Conservation (phyloP, 53 echinoderm and acorn worm species). For the Temnopleurus reevesii region DNA sequence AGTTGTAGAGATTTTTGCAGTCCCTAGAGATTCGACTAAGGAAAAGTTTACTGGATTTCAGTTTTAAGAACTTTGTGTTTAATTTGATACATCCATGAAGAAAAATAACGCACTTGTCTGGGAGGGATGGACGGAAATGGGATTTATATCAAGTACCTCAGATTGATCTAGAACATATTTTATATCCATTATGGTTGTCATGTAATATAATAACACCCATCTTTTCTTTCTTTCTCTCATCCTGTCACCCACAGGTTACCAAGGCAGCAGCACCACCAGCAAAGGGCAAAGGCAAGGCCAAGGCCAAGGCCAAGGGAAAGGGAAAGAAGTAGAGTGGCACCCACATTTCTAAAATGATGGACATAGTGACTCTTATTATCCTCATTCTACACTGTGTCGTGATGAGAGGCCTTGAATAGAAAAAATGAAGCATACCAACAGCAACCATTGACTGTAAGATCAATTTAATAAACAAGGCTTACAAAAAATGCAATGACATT, state of each 20-base stretch:
- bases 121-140: too few relatives aligned
- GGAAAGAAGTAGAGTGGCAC: conserved; percentile 54
- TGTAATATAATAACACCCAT: too few relatives aligned
- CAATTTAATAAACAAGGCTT: conserved; percentile 34
- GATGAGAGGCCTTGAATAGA: conserved; percentile 18
- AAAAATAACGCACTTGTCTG: too few relatives aligned
- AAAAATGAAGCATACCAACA: background rate
- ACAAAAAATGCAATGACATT: conserved; percentile 15
- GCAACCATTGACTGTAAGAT: conserved; percentile 20
- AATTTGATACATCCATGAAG: too few relatives aligned
- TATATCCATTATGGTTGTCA: too few relatives aligned
- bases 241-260: background rate
- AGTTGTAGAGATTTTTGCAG: too few relatives aligned
- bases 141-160: too few relatives aligned
- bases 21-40: too few relatives aligned
- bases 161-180: too few relatives aligned
- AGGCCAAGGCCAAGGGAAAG: conserved; percentile 61
- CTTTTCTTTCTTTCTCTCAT: too few relatives aligned
- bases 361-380: conserved; percentile 43
- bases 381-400: conserved; percentile 53
- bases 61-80: too few relatives aligned
- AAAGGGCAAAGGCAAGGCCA: conserved; percentile 56
- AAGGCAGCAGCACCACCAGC: conserved; percentile 43
- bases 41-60: too few relatives aligned
- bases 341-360: background rate